These are phyloP conservation scores for Ptychoptera contaminata DNA, from an alignment of 2,888 invertebrate genomes.

Conservation along the genomic window DNA sequence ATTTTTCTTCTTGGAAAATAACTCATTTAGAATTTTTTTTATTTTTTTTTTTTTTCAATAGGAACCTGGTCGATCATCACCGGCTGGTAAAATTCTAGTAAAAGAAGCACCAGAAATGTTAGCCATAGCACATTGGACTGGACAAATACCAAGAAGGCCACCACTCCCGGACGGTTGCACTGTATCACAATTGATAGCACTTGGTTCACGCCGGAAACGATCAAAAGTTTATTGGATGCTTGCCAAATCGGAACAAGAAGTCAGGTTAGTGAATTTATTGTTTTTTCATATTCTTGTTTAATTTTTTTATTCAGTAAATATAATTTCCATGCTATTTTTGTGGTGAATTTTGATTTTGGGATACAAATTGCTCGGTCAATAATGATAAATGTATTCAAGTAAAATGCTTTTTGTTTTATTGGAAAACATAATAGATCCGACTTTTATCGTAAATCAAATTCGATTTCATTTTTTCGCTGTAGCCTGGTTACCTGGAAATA, in stretches of 20 bases:
- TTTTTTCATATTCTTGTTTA: too few species aligned
- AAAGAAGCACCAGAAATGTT: conserved; percentile 68
- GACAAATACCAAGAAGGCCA: conserved; percentile 58
- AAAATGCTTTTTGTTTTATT: too few species aligned
- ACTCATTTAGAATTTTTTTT: not conserved
- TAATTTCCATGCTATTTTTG: too few species aligned
- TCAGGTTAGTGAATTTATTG: conserved; percentile 41
- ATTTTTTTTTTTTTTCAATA: conserved; percentile 6
- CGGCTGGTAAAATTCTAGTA: conserved; percentile 38
- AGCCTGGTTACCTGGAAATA: too few species aligned
- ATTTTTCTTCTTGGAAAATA: too few species aligned
- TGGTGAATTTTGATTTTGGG: too few species aligned
- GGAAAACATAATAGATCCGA: too few species aligned
- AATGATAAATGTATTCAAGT: too few species aligned
- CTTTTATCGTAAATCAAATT: too few species aligned
- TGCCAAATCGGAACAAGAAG: conserved; percentile 59
- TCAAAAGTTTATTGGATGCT: conserved; percentile 69
- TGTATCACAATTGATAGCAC: conserved; percentile 58
- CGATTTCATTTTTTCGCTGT: too few species aligned
- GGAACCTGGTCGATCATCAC: conserved; percentile 30
- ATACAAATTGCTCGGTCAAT: too few species aligned
- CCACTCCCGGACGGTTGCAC: conserved; percentile 51
- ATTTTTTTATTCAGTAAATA: too few species aligned
- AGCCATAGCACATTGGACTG: conserved; percentile 66
- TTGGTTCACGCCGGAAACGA: conserved; percentile 51